Evolutionary conservation across 1,140 invertebrate genomes (phyloP).

Genomic region (Eulimnadia texana): DNA sequence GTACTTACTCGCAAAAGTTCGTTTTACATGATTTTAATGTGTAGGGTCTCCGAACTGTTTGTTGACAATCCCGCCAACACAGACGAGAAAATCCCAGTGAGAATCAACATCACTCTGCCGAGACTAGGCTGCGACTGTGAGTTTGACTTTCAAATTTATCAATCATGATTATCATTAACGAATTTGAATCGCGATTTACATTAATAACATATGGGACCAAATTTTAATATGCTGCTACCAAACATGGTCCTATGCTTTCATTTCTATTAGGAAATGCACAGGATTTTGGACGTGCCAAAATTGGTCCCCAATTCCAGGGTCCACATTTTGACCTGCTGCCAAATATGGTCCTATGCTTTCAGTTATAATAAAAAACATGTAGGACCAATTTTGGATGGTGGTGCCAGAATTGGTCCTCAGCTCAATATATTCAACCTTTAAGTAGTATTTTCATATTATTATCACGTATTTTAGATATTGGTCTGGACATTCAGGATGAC

Average conservation of each 20-base stretch:
- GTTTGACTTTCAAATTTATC: constrained; percentile 15
- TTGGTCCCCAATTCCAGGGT: too few species aligned
- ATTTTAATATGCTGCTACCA: too few species aligned
- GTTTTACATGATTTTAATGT: constrained; percentile 5
- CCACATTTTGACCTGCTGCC: too few species aligned
- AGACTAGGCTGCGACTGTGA: constrained; percentile 38
- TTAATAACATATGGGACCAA: too few species aligned
- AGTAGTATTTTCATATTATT: constrained; percentile 9
- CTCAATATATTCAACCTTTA: neutral
- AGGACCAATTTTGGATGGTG: too few species aligned
- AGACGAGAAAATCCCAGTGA: constrained; percentile 37
- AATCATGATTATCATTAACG: constrained; percentile 11
- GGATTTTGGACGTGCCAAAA: too few species aligned
- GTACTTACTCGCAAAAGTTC: neutral
- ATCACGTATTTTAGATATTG: constrained; percentile 31
- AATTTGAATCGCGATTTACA: too few species aligned
- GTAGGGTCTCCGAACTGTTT: constrained; percentile 38
- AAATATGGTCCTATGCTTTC: too few species aligned
- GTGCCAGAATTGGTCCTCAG: too few species aligned
- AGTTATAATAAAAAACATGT: too few species aligned
- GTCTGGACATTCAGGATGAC: constrained; percentile 48
- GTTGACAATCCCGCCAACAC: constrained; percentile 39
- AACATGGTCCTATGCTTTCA: too few species aligned
- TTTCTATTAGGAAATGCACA: too few species aligned
- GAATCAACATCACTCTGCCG: constrained; percentile 37